phyloP scores from a whole-genome alignment of 2,888 invertebrate species.

The Eupithecia abbreviata region DNA sequence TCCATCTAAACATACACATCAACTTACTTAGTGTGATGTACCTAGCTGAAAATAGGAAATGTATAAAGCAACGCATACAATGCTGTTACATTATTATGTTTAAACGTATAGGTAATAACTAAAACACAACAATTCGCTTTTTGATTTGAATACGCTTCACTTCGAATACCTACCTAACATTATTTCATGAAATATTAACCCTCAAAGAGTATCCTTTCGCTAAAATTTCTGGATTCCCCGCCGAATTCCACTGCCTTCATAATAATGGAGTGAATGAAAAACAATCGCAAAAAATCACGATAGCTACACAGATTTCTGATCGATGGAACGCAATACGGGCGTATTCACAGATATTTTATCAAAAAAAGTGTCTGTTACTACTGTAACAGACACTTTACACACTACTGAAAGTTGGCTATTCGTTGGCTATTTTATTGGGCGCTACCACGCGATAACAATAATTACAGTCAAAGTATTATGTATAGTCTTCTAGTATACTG shows the following conservation, averaged over 20 bases:
- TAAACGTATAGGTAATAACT: background rate
- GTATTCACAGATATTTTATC: background rate
- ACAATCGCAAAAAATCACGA: slow-evolving; percentile 29
- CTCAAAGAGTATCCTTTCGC: background rate
- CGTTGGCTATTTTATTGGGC: too few relatives aligned
- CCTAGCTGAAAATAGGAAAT: background rate
- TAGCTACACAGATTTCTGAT: slow-evolving; percentile 24
- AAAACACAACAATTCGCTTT: background rate
- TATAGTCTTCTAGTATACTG: too few relatives aligned
- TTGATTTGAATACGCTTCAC: background rate
- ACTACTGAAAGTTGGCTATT: too few relatives aligned
- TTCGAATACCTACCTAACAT: background rate
- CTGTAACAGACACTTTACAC: too few relatives aligned
- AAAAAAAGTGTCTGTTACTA: background rate
- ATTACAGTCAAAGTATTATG: too few relatives aligned
- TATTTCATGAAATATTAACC: background rate
- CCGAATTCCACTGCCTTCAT: slow-evolving; percentile 31
- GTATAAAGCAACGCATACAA: background rate
- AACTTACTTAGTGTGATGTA: too few relatives aligned
- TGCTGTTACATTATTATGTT: too few relatives aligned
- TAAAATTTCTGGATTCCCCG: slow-evolving; percentile 30
- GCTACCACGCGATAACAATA: too few relatives aligned
- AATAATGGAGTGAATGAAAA: slow-evolving; percentile 29
- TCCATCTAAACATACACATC: too few relatives aligned
- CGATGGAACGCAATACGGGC: slow-evolving; percentile 20